These are phyloP conservation scores for Eilema depressum DNA, from an alignment of 2,888 invertebrate species.

Conservation along the genomic window DNA sequence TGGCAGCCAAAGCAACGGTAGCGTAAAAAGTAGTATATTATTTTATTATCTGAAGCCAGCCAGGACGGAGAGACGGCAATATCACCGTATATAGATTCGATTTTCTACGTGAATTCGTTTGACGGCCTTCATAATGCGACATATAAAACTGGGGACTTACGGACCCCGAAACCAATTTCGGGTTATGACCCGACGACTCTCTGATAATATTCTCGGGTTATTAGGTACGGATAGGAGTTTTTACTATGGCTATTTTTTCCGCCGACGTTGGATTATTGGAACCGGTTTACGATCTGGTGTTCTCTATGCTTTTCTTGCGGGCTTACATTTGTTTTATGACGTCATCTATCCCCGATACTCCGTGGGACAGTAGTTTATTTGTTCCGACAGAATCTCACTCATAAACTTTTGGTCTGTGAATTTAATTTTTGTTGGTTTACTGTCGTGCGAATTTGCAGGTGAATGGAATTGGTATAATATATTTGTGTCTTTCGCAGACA, in stretches of 20 bases:
- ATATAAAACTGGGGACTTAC: slow-evolving; percentile 87
- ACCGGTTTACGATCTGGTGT: slow-evolving; percentile 78
- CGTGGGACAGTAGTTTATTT: slow-evolving; percentile 56
- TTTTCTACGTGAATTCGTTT: slow-evolving; percentile 88
- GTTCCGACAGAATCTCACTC: slow-evolving; percentile 41
- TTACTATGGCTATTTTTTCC: slow-evolving; percentile 87
- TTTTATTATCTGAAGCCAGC: slow-evolving; percentile 85
- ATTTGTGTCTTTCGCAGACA: neutral
- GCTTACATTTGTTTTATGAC: slow-evolving; percentile 81
- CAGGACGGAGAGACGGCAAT: slow-evolving; percentile 81
- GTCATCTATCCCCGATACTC: slow-evolving; percentile 61
- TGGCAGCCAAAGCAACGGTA: slow-evolving; percentile 58
- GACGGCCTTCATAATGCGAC: slow-evolving; percentile 88
- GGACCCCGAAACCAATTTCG: slow-evolving; percentile 88
- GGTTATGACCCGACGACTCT: slow-evolving; percentile 88
- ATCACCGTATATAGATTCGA: slow-evolving; percentile 88
- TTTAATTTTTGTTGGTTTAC: slow-evolving; percentile 48
- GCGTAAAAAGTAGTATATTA: slow-evolving; percentile 84
- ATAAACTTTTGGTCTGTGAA: slow-evolving; percentile 43
- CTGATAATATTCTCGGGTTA: slow-evolving; percentile 87
- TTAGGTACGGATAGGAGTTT: slow-evolving; percentile 87
- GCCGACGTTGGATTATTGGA: slow-evolving; percentile 84
- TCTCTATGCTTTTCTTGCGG: slow-evolving; percentile 63
- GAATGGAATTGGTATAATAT: neutral
- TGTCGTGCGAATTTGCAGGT: slow-evolving; percentile 11